phyloP scores from a whole-genome alignment of 2,797 vertebrate genomes.

The Glyptemys insculpta region DNA sequence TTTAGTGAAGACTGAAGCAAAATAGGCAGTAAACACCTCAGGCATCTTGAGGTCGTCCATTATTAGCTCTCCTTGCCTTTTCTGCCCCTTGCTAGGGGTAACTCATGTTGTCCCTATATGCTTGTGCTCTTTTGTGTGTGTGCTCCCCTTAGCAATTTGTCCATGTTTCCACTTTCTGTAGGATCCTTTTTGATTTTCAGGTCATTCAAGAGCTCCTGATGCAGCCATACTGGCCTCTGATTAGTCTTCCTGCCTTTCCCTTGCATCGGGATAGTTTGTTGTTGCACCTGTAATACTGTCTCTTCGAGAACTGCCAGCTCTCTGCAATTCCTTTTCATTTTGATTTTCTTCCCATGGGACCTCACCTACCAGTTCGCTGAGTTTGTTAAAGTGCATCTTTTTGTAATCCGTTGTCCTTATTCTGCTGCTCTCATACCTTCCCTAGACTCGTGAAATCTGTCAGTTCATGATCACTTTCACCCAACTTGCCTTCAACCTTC shows the following conservation, averaged over 20 bases:
- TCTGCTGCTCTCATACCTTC: background rate
- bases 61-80: background rate
- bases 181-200: background rate
- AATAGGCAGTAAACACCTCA: background rate
- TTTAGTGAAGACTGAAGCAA: background rate
- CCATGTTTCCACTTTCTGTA: background rate
- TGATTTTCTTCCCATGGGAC: background rate
- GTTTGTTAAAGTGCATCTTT: rapidly evolving
- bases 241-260: background rate
- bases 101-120: background rate
- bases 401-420: background rate
- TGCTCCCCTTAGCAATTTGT: background rate
- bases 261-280: background rate
- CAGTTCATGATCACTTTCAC: background rate
- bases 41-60: background rate
- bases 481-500: background rate
- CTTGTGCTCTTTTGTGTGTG: background rate
- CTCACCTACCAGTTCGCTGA: background rate
- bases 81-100: background rate
- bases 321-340: background rate
- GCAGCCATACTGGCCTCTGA: background rate
- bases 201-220: background rate
- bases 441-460: background rate
- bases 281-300: background rate
- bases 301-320: background rate